Evolutionary conservation across 2,797 vertebrate species (phyloP), one percentile per base, ranked within the genome.

Genomic region (Sebastolobus altivelis): DNA sequence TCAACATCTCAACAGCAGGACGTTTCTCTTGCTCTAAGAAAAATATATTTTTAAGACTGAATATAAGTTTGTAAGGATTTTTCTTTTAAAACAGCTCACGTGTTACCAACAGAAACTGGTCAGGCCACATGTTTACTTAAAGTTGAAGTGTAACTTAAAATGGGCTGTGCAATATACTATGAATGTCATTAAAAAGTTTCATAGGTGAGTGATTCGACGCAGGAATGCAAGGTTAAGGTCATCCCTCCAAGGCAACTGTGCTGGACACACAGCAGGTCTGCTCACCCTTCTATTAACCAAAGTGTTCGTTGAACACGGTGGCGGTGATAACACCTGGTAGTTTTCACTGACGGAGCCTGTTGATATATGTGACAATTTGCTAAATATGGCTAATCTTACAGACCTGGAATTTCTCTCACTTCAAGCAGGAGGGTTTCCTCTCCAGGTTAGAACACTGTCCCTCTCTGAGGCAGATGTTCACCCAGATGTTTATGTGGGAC

Each of bases 151-250:
- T 77, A 72, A 76, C 68, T 40, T 13, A 16, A 73, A 54, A 3
- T 27, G 59, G 13, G 5, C 20, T 43, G 20, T 10, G 22, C 10
- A 20, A 20, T 12, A 2, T 25, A 12, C 29, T 75, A 38, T 27
- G 8, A 5, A 40, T 33, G 46, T 66, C 43, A 70, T 75, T 68
- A 43, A 73, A 60, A 46, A 1, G 72, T 68, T 77, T 77, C n/a
- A 73, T 54, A 71, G 62, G 35, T 69, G 43, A 87, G 46, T 4
- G 9, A 68, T 70, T 72, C 1, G 0, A 33, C 27, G 31, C 59
- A 79, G 85, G 90, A 92, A 70, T 88, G 89, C 59, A 56, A 65
- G 81, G 76, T 82, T 20, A 80, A 74, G 71, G 59, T 84, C 71
- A 29, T 8, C 25, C 14, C 33, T 37, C 49, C 10, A 2, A 54